These are phyloP conservation scores for Acanthopagrus latus DNA, from an alignment of 2,797 vertebrate genomes.

Conservation along the genomic window DNA sequence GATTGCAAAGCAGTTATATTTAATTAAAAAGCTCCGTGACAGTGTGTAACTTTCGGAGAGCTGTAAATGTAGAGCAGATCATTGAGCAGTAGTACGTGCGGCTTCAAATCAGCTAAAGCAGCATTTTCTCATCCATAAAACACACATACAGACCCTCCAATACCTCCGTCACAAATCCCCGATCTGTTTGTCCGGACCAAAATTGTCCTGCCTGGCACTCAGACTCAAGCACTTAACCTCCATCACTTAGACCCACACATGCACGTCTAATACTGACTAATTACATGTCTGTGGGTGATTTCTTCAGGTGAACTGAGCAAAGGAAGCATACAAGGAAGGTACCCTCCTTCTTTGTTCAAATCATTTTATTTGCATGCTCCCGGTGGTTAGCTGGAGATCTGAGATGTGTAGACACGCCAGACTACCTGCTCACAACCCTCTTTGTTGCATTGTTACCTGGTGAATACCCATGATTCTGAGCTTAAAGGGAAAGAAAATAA, in stretches of 20 bases:
- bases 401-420: background rate
- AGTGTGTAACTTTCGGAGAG: constrained; percentile 45
- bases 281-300: constrained; percentile 13
- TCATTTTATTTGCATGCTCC: background rate
- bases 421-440: background rate
- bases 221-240: background rate
- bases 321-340: background rate
- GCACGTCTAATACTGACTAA: constrained; percentile 17
- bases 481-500: constrained; percentile 22
- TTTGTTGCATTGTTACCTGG: constrained; percentile 2
- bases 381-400: background rate
- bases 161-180: constrained; percentile 1
- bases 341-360: background rate
- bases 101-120: constrained; percentile 52
- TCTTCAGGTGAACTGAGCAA: background rate
- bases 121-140: constrained; percentile 28
- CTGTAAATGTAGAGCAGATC: constrained; percentile 36
- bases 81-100: constrained; percentile 34
- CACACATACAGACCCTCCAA: constrained; percentile 12
- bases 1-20: constrained; percentile 43
- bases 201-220: background rate
- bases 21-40: constrained; percentile 38
- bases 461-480: constrained; percentile 6
- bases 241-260: constrained; percentile 3
- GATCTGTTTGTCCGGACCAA: background rate